Conservation (phyloP, 2,113 vertebrate species). For the Nerophis lumbriciformis region DNA sequence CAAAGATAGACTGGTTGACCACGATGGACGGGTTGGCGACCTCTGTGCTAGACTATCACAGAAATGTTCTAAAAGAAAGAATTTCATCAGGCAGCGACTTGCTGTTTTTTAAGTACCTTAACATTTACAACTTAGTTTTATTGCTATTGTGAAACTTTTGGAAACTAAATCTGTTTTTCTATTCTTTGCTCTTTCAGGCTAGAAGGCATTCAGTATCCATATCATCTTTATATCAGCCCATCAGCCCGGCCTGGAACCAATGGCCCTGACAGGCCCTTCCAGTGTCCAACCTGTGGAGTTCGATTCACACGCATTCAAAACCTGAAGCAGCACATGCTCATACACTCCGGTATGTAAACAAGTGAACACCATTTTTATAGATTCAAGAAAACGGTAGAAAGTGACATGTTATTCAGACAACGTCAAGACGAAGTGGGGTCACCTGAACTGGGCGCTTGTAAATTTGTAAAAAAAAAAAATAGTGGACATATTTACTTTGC, state of each 20-base stretch:
- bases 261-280: conserved; percentile 91
- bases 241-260: conserved; percentile 90
- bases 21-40: no score
- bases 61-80: no score
- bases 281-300: conserved; percentile 95
- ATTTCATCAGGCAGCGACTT: no score
- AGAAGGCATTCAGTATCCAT: conserved; percentile 94
- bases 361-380: not conserved
- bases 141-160: not conserved
- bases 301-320: conserved; percentile 99
- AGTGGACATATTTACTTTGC: not conserved
- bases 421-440: no score
- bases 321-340: conserved; percentile 99
- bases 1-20: no score
- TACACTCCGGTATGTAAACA: conserved; percentile 89
- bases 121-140: no score
- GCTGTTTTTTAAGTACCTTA: no score
- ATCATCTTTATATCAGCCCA: conserved; percentile 95
- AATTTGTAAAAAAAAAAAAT: not conserved
- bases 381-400: not conserved
- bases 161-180: not conserved
- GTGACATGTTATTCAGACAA: not conserved
- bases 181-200: conserved; percentile 69
- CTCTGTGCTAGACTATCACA: no score
- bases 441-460: no score